A percentile compares a stretch with the other conserved stretches of the same genome.
Evolutionary conservation across 2,888 invertebrate genomes (phyloP).

Genomic region (Eurytoma californica): DNA sequence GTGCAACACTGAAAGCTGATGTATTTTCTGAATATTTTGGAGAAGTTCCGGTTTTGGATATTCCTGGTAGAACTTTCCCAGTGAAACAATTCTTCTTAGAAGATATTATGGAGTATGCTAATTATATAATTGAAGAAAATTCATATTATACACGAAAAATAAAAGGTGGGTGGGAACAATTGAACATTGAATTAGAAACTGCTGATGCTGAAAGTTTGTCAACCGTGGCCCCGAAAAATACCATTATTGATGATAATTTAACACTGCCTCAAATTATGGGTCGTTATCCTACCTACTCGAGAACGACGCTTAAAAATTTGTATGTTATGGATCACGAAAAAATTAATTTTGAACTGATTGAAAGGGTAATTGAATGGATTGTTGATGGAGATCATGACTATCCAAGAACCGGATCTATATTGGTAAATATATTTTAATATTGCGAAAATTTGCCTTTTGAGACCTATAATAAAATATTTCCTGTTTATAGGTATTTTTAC

Average conservation of each 20-base stretch:
- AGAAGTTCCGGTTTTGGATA: constrained; percentile 85
- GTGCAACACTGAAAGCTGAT: constrained; percentile 91
- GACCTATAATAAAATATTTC: neutral
- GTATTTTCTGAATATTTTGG: constrained; percentile 91
- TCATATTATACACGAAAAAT: constrained; percentile 81
- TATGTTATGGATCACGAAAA: constrained; percentile 86
- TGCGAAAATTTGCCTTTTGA: too few relatives aligned
- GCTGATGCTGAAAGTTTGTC: constrained; percentile 79
- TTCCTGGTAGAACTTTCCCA: constrained; percentile 90
- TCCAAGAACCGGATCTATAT: constrained; percentile 84
- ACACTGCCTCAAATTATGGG: constrained; percentile 81
- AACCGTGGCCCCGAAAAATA: constrained; percentile 78
- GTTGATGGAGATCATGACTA: constrained; percentile 82
- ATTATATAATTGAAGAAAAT: constrained; percentile 80
- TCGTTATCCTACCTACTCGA: constrained; percentile 81
- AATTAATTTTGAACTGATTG: constrained; percentile 87
- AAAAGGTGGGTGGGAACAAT: constrained; percentile 78
- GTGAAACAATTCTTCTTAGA: constrained; percentile 89
- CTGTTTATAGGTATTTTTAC: constrained; percentile 80
- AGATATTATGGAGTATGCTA: constrained; percentile 83
- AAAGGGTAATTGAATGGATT: constrained; percentile 83
- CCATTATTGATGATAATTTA: constrained; percentile 84
- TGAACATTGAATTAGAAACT: constrained; percentile 81
- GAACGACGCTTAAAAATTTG: constrained; percentile 83
- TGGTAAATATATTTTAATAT: constrained; percentile 72